Percentiles rank a stretch among this genome's conserved stretches.
Conservation (phyloP, 2,113 vertebrate genomes). For the Circaetus gallicus region DNA sequence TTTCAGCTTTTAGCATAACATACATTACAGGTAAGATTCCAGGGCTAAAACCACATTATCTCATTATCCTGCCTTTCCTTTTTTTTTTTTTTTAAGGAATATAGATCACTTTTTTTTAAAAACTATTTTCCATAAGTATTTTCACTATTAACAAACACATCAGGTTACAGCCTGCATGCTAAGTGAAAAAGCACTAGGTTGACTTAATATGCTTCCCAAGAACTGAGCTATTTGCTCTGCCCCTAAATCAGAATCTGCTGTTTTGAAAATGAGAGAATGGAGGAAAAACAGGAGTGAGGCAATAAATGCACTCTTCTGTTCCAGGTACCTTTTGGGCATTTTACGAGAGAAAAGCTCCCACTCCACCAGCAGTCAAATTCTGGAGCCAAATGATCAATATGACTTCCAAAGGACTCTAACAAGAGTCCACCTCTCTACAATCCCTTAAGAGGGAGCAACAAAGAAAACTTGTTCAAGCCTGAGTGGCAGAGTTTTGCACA, state of each 20-base stretch:
- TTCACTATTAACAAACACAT: neutral
- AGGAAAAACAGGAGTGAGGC: neutral
- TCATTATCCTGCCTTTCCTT: neutral
- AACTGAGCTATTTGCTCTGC: neutral
- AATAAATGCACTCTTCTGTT: neutral
- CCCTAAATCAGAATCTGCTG: neutral
- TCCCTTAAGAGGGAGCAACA: neutral
- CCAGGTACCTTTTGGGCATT: neutral
- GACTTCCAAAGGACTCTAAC: neutral
- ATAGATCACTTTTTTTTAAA: neutral
- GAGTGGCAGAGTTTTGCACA: neutral
- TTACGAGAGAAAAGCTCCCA: neutral
- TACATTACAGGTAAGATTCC: neutral
- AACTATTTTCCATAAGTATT: neutral
- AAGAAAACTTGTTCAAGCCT: neutral
- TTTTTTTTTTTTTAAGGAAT: neutral
- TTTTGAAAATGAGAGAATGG: neutral
- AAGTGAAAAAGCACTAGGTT: neutral
- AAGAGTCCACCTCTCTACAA: neutral
- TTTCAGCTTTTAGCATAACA: neutral
- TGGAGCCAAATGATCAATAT: neutral
- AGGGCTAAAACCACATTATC: neutral
- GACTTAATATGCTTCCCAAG: neutral
- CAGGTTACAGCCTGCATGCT: neutral
- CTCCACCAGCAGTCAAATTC: neutral